Base-by-base conservation (phyloP, 2,797 vertebrate genomes). In the Alectoris magna region DNA sequence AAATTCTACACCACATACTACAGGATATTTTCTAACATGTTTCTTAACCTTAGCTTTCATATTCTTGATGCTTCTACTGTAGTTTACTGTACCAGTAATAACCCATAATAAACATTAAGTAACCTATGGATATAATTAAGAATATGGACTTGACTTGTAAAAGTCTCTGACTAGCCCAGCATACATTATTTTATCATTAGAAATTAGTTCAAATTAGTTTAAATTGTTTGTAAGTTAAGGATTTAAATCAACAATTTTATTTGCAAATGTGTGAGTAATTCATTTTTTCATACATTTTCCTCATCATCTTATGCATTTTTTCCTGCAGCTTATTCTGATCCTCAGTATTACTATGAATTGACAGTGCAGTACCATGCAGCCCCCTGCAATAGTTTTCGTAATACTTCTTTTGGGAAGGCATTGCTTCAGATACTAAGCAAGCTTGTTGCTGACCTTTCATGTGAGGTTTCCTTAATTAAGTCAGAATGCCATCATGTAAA, bases 401-500 rank as follows among this genome's bases (percentile, higher is more conserved):
- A 97, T 59, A 56, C 29, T 91, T 96, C 93, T 75, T 97, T 97
- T 85, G 87, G 96, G 70, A 94, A 96, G 84, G 66, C 88, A 41
- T 69, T 97, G 74, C 85, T 97, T 92, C 80, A 91, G 29, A 90
- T 96, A 85, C 78, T 96, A 91, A 91, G 59, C 58, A 94, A 96
- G 80, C 46, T 96, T 73, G 75, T 96, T 84, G 90, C 59, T 94
- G 84, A 95, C 43, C 51, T 96, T 90, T 96, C 95, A 7, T 96
- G 93, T 92, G 83, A 97, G 56, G 46, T 96, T 68, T 53, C 51
- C 17, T 91, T 97, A 60, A 69, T 94, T 36, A 97, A 96, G 49
- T 95, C 96, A 71, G 96, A 96, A 86, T 97, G 94, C 43, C 97
- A 97, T 90, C 87, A 56, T 29, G 36, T 96, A 78, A 97, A 97